phyloP scores from a whole-genome alignment of 2,113 vertebrate species.

The Oncorhynchus clarkii region DNA sequence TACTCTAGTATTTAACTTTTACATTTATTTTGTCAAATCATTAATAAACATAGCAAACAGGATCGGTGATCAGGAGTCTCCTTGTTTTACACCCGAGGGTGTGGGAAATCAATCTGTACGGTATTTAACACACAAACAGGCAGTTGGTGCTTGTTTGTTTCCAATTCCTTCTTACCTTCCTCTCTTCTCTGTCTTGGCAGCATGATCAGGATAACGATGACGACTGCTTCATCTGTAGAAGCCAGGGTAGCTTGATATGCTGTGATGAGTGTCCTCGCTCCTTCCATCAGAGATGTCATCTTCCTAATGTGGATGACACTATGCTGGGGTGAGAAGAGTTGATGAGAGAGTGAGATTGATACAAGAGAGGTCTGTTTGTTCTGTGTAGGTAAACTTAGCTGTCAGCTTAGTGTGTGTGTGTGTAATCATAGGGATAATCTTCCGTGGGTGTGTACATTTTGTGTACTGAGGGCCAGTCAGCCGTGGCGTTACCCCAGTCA shows the following conservation, averaged over 20 bases:
- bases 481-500: not conserved
- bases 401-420: not conserved
- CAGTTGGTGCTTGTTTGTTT: constrained; percentile 47
- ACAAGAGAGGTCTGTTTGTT: not conserved
- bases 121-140: not conserved
- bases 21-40: too few species aligned
- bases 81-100: too few species aligned
- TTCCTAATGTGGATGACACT: constrained; percentile 32
- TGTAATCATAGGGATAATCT: constrained; percentile 22
- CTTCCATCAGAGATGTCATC: constrained; percentile 70
- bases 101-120: too few species aligned
- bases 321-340: constrained; percentile 21
- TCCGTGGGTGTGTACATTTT: constrained; percentile 65
- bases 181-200: constrained; percentile 32
- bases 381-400: not conserved
- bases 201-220: constrained; percentile 67
- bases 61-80: too few species aligned
- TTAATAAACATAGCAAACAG: too few species aligned
- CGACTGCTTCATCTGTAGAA: constrained; percentile 61
- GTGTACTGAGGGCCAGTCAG: constrained; percentile 8
- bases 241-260: constrained; percentile 41
- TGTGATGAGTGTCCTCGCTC: constrained; percentile 68
- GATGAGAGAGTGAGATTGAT: too few species aligned
- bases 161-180: not conserved
- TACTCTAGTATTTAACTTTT: too few species aligned